phyloP scores from a whole-genome alignment of 2,113 vertebrate species.

The Hiodon tergisus region DNA sequence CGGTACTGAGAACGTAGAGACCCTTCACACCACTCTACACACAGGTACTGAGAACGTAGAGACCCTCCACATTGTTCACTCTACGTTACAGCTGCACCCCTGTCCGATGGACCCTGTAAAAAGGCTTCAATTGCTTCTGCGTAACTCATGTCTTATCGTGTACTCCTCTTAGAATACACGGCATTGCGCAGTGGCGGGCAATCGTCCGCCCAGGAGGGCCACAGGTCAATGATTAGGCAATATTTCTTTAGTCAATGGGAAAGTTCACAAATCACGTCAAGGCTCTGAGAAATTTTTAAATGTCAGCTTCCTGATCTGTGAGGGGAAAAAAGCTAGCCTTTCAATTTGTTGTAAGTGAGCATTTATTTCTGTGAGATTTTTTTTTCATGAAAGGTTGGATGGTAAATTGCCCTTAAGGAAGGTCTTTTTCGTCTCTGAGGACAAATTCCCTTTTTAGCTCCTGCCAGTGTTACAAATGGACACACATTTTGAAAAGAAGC shows the following conservation, averaged over 20 bases:
- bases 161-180: too few relatives aligned
- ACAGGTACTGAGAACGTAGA: not conserved
- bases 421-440: conserved; percentile 8
- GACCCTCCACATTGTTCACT: too few relatives aligned
- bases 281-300: conserved; percentile 31
- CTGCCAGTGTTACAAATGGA: not conserved
- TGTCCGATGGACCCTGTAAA: too few relatives aligned
- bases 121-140: too few relatives aligned
- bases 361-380: conserved; percentile 19
- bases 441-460: not conserved
- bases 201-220: too few relatives aligned
- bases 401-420: conserved; percentile 5
- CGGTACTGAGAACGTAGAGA: too few relatives aligned
- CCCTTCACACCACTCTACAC: too few relatives aligned
- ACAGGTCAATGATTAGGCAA: not conserved
- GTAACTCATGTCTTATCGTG: too few relatives aligned
- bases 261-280: conserved; percentile 34
- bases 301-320: conserved; percentile 33
- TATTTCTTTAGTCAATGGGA: not conserved
- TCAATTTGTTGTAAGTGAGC: conserved; percentile 21
- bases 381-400: not conserved
- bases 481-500: conserved; percentile 2
- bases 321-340: conserved; percentile 22
- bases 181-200: too few relatives aligned
- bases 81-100: too few relatives aligned